Conservation (phyloP, 2,888 invertebrate genomes). For the Anticlea derivata region DNA sequence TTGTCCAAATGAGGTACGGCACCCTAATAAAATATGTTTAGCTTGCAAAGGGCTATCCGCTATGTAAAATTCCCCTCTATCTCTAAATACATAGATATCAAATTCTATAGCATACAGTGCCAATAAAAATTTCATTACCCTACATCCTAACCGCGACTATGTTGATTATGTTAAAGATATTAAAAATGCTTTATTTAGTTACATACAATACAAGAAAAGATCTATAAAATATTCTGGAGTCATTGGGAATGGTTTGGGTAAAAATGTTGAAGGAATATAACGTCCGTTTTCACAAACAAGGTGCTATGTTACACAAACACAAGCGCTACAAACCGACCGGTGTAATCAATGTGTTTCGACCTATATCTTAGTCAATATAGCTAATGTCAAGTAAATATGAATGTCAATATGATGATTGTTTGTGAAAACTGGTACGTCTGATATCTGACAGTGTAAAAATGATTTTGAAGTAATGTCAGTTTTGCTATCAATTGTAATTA, state of each 20-base stretch:
- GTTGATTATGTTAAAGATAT: slow-evolving; percentile 37
- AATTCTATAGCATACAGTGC: slow-evolving; percentile 33
- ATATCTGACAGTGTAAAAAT: no score
- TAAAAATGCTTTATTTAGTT: slow-evolving; percentile 34
- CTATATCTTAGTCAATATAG: no score
- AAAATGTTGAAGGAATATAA: slow-evolving; percentile 30
- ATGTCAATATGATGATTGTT: no score
- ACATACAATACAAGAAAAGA: slow-evolving; percentile 54
- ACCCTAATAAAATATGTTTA: no score
- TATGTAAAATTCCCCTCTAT: slow-evolving; percentile 26
- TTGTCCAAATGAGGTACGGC: no score
- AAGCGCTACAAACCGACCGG: no score
- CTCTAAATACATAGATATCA: slow-evolving; percentile 26
- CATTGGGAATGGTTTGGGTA: slow-evolving; percentile 43
- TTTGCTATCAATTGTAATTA: no score
- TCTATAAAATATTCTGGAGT: slow-evolving; percentile 59
- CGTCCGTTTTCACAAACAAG: slow-evolving; percentile 10
- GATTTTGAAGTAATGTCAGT: no score
- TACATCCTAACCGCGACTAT: slow-evolving; percentile 31
- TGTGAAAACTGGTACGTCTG: no score
- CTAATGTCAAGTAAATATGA: no score
- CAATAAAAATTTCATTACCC: slow-evolving; percentile 33
- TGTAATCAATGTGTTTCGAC: no score
- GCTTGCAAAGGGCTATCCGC: slow-evolving; percentile 9
- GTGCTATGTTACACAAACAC: no score